Conservation (phyloP, 2,797 vertebrate genomes). For the Phoebastria nigripes region DNA sequence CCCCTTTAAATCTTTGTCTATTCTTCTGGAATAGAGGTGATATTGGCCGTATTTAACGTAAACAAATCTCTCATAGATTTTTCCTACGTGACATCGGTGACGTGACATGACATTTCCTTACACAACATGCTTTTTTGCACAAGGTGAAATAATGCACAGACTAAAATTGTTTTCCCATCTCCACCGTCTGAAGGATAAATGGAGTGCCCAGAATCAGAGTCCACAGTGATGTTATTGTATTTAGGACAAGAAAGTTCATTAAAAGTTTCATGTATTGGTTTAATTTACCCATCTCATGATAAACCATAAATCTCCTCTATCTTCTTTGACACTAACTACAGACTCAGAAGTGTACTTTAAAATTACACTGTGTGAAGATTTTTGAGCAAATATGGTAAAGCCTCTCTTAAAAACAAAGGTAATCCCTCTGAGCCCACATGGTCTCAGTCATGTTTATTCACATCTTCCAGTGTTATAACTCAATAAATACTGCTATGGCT, state of each 20-base stretch:
- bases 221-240: not conserved
- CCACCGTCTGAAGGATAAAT: not conserved
- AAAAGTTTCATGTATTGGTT: conserved; percentile 1
- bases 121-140: not conserved
- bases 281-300: not conserved
- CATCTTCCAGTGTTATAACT: conserved; percentile 15
- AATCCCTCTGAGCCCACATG: not conserved
- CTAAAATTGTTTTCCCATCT: not conserved
- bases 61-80: not conserved
- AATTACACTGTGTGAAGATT: conserved; percentile 40
- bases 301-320: conserved; percentile 23
- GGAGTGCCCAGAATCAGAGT: not conserved
- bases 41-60: not conserved
- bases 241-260: conserved; percentile 22
- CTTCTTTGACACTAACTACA: conserved; percentile 41
- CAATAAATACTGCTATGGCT: conserved; percentile 23
- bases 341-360: conserved; percentile 24
- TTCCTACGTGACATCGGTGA: accelerated
- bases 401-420: conserved; percentile 14
- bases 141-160: not conserved
- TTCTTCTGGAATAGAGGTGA: not conserved
- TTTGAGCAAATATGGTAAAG: conserved; percentile 71
- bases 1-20: not conserved
- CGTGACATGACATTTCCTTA: not conserved
- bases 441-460: conserved; percentile 14